Percentiles rank a stretch among this genome's conserved stretches.
phyloP scores from a whole-genome alignment of 2,888 invertebrate species.

The Hirtodrosophila duncani region DNA sequence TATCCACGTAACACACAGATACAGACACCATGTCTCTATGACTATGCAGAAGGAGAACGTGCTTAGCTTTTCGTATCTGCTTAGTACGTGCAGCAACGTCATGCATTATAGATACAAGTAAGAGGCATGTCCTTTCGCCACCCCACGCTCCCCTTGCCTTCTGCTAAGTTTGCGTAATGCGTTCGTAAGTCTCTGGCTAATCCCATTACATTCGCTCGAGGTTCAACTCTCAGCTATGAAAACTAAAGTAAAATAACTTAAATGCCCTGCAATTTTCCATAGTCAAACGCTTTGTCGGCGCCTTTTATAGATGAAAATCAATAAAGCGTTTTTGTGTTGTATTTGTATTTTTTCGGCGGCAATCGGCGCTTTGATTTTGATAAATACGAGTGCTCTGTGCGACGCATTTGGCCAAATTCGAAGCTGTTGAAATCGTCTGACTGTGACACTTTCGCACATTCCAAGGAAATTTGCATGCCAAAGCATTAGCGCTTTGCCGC shows the following conservation, averaged over 20 bases:
- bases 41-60: neutral
- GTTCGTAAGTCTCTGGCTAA: constrained; percentile 75
- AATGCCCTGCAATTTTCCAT: constrained; percentile 50
- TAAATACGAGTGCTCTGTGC: constrained; percentile 50
- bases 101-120: constrained; percentile 53
- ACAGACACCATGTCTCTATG: constrained; percentile 1
- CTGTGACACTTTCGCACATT: constrained; percentile 48
- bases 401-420: constrained; percentile 21
- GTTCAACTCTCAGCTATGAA: constrained; percentile 8
- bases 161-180: constrained; percentile 58
- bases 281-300: constrained; percentile 37
- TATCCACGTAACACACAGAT: no score
- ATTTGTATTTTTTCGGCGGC: constrained; percentile 51
- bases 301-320: constrained; percentile 52
- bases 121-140: constrained; percentile 14
- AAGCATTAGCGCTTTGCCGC: constrained; percentile 62
- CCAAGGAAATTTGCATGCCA: constrained; percentile 66
- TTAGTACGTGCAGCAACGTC: constrained; percentile 15
- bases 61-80: constrained; percentile 11
- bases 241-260: constrained; percentile 23
- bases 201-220: constrained; percentile 69
- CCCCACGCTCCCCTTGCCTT: neutral
- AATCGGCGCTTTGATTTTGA: constrained; percentile 62
- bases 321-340: constrained; percentile 29
- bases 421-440: neutral